Base-by-base conservation (phyloP, 1,140 invertebrate genomes). In the Lucilia cuprina region DNA sequence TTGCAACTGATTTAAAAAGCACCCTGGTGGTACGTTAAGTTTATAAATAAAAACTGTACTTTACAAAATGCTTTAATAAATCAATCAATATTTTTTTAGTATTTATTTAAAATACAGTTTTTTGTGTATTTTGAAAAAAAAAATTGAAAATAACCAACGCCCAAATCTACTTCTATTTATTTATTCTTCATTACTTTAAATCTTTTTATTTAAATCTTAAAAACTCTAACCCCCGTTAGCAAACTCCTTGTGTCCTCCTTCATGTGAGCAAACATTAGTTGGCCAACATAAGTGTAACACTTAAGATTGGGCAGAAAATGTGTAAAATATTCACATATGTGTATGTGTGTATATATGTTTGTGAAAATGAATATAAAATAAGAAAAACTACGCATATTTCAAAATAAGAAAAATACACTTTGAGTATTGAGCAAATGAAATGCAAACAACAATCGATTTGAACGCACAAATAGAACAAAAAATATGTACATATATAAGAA, bases 381-480 rank as follows among this genome's bases (percentile, higher is more conserved):
- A 70, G 65, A 65, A 35, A 82, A 60, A 70, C 82, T 65, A 70
- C 82, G 82, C 82, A 82, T 82, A 82, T 70, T 82, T 82, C 82
- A 82, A 82, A 49, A 80, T 25, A 80, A 70, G 21, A 19, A 21
- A 60, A 14, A 41, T 41, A 80, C 41, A 80, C 77, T 78, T 78
- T 78, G 35, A 77, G 74, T 77, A 77, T 77, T 85, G 87, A 88
- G 88, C 86, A 89, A 89, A 89, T 89, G 87, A 89, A 89, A 89
- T 89, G 88, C 88, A 89, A 89, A 89, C 88, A 89, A 89, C 30
- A 78, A 78, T 70, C 65, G 65, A 70, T 25, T 65, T 47, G 55
- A 17, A 74, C 55, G 55, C 82, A 65, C 65, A 83, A 60, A 74
- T 30, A 74, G 4, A 49, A 83, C 60, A 14, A 49, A n/a, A 41